Base-by-base conservation (phyloP, 2,113 vertebrate genomes). In the Oncorhynchus kisutch region DNA sequence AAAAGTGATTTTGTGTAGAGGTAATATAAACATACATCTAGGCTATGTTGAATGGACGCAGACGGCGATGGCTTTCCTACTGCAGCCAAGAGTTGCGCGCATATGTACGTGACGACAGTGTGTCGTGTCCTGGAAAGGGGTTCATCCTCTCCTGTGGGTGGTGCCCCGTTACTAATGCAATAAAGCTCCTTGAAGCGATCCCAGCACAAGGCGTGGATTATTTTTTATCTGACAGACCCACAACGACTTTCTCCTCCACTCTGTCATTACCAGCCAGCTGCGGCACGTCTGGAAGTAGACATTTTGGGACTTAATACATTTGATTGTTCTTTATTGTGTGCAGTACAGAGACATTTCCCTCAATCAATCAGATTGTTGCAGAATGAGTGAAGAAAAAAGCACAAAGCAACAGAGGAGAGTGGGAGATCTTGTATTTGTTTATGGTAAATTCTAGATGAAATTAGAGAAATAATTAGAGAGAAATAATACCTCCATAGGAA, bases 161-260 rank as follows among this genome's bases (percentile, higher is more conserved):
- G 48, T 48, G 31, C 59, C 80, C 85, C 6, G 74, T 79, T 84
- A 84, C 73, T 81, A 84, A 80, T 87, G 76, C 82, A 88, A 87
- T 92, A 91, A 91, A 90, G 84, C 85, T 82, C 75, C 81, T 81
- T 82, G 81, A 85, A 82, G 75, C 87, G 68, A 75, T 89, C 89
- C 84, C 62, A 34, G 75, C 81, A 86, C 74, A 83, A 90, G 84
- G 86, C 77, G 87, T 71, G 83, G 83, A 71, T 82, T 86, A 78
- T 25, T 80, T 81, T 84, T 87, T 84, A 7, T 79, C 81, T 79
- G 81, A 89, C 83, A 85, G 85, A 81, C 72, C 68, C 27, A 70
- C 78, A 9, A 27, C 29, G 12, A 45, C 48, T 78, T 80, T 84
- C 80, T 76, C 73, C 65, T 81, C 31, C 67, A 7, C 73, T 80